Percentiles rank a stretch among this genome's conserved stretches.
Evolutionary conservation across 2,888 invertebrate genomes (phyloP).

Genomic region (Drosophila paracracens): DNA sequence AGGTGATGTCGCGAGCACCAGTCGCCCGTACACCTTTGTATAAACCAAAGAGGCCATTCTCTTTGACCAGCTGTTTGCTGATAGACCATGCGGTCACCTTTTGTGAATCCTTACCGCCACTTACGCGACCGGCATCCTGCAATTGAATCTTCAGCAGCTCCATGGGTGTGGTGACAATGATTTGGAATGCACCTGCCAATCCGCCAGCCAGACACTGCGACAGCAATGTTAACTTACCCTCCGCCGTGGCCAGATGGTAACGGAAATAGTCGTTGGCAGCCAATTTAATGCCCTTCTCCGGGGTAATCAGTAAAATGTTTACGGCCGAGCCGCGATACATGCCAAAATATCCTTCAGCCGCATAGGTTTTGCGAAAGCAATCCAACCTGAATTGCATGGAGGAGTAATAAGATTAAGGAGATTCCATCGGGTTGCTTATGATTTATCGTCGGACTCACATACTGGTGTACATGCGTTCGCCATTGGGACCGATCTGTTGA

Average conservation of each 20-base stretch:
- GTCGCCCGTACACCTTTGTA: constrained; percentile 97
- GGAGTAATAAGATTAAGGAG: not conserved
- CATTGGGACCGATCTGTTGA: constrained; percentile 95
- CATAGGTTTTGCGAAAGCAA: constrained; percentile 97
- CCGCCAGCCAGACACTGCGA: constrained; percentile 97
- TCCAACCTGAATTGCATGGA: constrained; percentile 92
- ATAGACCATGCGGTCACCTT: constrained; percentile 91
- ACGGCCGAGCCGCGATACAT: constrained; percentile 99
- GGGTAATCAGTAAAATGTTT: constrained; percentile 98
- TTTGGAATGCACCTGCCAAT: constrained; percentile 97
- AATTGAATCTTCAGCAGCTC: constrained; percentile 98
- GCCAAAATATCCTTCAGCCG: constrained; percentile 97
- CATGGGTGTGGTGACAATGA: constrained; percentile 98
- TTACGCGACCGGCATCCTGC: constrained; percentile 95
- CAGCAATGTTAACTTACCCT: constrained; percentile 89
- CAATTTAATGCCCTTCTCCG: constrained; percentile 99
- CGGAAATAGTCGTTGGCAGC: constrained; percentile 98
- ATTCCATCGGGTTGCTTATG: not conserved
- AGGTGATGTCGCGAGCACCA: constrained; percentile 94
- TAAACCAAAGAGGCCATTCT: constrained; percentile 95
- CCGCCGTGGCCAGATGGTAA: constrained; percentile 89
- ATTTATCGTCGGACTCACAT: constrained; percentile 89
- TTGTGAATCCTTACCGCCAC: constrained; percentile 88
- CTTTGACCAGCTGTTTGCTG: constrained; percentile 89
- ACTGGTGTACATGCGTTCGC: constrained; percentile 95